Conservation (phyloP, 2,797 vertebrate species). For the Neoniphon sammara region DNA sequence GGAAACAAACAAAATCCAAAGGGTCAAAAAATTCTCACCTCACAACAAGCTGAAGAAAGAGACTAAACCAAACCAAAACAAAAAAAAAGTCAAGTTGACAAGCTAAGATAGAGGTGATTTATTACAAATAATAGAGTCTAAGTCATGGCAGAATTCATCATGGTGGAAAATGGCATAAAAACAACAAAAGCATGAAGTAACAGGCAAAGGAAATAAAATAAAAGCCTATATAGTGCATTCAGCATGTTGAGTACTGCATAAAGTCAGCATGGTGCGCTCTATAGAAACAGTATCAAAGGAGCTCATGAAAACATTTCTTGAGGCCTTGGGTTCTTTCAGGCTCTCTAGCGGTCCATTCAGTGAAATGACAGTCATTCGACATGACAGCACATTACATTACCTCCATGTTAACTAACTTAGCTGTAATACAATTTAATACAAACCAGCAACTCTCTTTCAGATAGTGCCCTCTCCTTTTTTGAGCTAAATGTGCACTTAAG, state of each 20-base stretch:
- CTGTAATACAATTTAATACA: constrained; percentile 8
- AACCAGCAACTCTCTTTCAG: neutral
- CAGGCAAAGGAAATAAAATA: constrained; percentile 20
- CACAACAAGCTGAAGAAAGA: constrained; percentile 24
- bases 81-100: constrained; percentile 37
- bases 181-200: constrained; percentile 27
- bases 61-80: neutral
- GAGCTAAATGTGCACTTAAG: neutral
- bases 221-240: neutral
- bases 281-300: constrained; percentile 21
- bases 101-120: neutral
- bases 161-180: constrained; percentile 14
- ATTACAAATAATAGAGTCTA: neutral
- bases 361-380: neutral
- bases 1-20: constrained; percentile 1
- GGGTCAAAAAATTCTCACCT: constrained; percentile 2
- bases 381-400: neutral
- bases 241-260: neutral
- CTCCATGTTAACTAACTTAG: constrained; percentile 10
- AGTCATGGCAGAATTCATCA: constrained; percentile 30
- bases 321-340: neutral
- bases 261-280: neutral
- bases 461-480: neutral
- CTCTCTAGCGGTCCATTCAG: neutral
- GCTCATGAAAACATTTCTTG: neutral